These are phyloP conservation scores for Shinisaurus crocodilurus DNA, from an alignment of 2,113 vertebrate species.

Conservation along the genomic window DNA sequence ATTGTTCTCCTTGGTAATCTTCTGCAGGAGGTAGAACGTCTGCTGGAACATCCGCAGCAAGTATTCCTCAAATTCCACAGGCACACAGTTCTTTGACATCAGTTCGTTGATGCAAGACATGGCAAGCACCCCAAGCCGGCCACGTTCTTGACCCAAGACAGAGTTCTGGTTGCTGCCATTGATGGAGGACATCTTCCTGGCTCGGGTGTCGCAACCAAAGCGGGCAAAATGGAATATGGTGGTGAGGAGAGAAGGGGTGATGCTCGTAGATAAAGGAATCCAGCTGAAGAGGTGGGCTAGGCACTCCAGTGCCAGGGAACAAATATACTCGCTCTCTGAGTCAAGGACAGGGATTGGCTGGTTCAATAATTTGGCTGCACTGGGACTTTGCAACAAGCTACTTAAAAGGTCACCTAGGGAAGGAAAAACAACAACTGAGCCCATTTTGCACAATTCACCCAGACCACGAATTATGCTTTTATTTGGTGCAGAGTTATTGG, in stretches of 20 bases:
- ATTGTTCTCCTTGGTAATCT: slow-evolving; percentile 93
- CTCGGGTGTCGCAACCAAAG: slow-evolving; percentile 91
- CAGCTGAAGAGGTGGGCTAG: slow-evolving; percentile 99
- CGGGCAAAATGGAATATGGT: slow-evolving; percentile 98
- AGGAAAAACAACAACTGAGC: slow-evolving; percentile 20
- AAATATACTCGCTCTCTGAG: slow-evolving; percentile 90
- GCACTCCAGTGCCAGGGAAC: slow-evolving; percentile 94
- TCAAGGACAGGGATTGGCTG: slow-evolving; percentile 93
- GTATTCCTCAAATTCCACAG: slow-evolving; percentile 97
- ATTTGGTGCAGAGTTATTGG: not conserved
- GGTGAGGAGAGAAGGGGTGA: slow-evolving; percentile 95
- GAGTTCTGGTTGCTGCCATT: slow-evolving; percentile 83
- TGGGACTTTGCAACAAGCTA: slow-evolving; percentile 90
- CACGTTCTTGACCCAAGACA: slow-evolving; percentile 81
- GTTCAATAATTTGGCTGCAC: slow-evolving; percentile 87
- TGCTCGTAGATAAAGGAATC: slow-evolving; percentile 96
- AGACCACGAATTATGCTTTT: not conserved
- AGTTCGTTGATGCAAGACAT: slow-evolving; percentile 99
- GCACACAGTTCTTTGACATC: slow-evolving; percentile 99
- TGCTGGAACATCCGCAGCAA: slow-evolving; percentile 98
- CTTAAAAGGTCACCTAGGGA: slow-evolving; percentile 82
- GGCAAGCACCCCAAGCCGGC: slow-evolving; percentile 90
- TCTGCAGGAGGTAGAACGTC: slow-evolving; percentile 98
- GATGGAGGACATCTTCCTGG: slow-evolving; percentile 82
- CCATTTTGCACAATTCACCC: not conserved